Evolutionary conservation across 2,113 vertebrate species (phyloP), one percentile per base, ranked within the genome.

Genomic region (Channa argus): DNA sequence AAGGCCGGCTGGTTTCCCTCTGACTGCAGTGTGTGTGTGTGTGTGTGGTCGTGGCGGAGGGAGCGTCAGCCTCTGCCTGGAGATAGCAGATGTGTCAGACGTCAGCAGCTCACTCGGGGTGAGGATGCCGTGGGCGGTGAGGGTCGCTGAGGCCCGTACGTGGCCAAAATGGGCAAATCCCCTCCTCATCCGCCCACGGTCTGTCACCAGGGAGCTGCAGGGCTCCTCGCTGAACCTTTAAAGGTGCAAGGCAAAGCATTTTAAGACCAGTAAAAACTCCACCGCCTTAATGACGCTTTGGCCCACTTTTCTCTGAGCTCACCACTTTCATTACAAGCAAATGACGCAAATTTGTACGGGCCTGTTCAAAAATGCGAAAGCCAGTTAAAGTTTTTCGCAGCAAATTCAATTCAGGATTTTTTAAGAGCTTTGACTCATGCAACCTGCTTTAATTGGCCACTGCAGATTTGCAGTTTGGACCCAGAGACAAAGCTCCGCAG

Each of bases 101-200:
- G 84, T 91, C 88, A 92, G 91, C 85, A 73, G 86, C 67, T 3
- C 55, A 73, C 78, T 70, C 55, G 10, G 77, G 74, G 77, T 49
- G 85, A 58, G 71, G 86, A 70, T 3, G 58, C 1, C 3, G 83
- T 88, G 82, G 87, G 89, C 68, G 77, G 71, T 8, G 78, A 86
- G 82, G 84, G 89, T 86, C 84, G 83, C 82, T 63, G 77, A 82
- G 86, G 70, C 83, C 80, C 8, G 1, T 41, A 61, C 67, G 51
- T 81, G 86, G 77, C 78, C 80, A 66, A 79, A 81, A 63, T 51
- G 73, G 87, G 82, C 85, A 88, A 90, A 81, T 75, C 88, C 91
- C 89, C 81, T 70, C 67, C 78, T 76, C 60, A 45, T 88, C 86
- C 81, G 74, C 73, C 79, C 50, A 70, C 83, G 24, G 45, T 13